A percentile compares a stretch with the other conserved stretches of the same genome.
phyloP scores from a whole-genome alignment of 2,113 vertebrate species.

The Microcebus lehilahytsara region DNA sequence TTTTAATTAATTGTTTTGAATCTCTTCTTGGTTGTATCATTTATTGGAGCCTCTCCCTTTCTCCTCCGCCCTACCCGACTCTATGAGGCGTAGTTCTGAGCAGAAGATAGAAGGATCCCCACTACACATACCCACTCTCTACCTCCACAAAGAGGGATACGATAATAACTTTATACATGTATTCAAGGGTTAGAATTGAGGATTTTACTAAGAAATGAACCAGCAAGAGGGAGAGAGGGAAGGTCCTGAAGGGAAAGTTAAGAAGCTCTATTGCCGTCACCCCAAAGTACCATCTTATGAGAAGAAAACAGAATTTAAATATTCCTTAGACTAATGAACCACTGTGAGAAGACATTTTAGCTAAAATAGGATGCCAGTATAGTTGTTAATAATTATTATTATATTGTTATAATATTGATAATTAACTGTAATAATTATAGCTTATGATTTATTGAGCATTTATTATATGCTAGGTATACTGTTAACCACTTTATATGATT shows the following conservation, averaged over 20 bases:
- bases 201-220: background rate
- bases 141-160: background rate
- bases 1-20: background rate
- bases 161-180: background rate
- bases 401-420: background rate
- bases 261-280: background rate
- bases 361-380: background rate
- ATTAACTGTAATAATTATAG: background rate
- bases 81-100: background rate
- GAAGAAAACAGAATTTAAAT: background rate
- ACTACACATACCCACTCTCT: background rate
- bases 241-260: background rate
- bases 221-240: background rate
- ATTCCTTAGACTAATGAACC: background rate
- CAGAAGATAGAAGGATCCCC: background rate
- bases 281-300: background rate
- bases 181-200: background rate
- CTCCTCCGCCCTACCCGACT: background rate
- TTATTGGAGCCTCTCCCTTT: background rate
- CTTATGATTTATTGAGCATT: background rate
- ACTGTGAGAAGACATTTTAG: background rate
- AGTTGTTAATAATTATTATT: background rate
- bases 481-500: background rate
- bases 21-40: background rate
- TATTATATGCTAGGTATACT: background rate